These are phyloP conservation scores for Poecilia latipinna DNA, from an alignment of 2,113 vertebrate genomes.

Conservation along the genomic window DNA sequence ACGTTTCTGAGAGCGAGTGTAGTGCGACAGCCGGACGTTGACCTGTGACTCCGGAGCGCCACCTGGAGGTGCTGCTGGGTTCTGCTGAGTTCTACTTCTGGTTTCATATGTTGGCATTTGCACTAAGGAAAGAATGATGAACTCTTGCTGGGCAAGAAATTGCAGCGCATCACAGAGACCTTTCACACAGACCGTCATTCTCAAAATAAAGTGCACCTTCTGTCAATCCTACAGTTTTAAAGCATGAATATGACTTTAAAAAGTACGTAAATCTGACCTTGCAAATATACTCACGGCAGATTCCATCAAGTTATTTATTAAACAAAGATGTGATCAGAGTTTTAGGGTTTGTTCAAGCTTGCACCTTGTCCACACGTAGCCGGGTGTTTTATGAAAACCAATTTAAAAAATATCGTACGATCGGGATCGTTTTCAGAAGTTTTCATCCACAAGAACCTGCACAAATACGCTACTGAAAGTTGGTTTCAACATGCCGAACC, in stretches of 20 bases:
- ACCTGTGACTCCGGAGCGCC: neutral
- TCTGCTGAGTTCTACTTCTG: conserved; percentile 60
- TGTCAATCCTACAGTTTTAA: neutral
- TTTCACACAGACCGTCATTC: neutral
- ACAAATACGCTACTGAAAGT: too few relatives aligned
- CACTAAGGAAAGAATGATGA: conserved; percentile 76
- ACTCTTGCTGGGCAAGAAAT: conserved; percentile 75
- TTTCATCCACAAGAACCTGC: too few relatives aligned
- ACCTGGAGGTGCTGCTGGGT: neutral
- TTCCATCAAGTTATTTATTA: neutral
- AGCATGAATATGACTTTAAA: neutral
- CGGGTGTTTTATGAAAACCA: too few relatives aligned
- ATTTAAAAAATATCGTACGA: too few relatives aligned
- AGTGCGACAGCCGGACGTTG: conserved; percentile 26
- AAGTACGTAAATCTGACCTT: neutral
- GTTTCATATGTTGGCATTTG: conserved; percentile 79
- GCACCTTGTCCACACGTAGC: too few relatives aligned
- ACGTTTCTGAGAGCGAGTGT: conserved; percentile 24
- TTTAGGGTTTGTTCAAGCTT: too few relatives aligned
- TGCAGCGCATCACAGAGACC: conserved; percentile 26
- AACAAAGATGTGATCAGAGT: too few relatives aligned
- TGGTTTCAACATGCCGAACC: too few relatives aligned
- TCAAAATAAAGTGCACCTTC: neutral
- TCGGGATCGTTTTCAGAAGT: too few relatives aligned
- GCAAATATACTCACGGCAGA: conserved; percentile 21